Evolutionary conservation across 2,888 invertebrate genomes (phyloP), one percentile per base, ranked within the genome.

Genomic region (Lochmaea capreae): DNA sequence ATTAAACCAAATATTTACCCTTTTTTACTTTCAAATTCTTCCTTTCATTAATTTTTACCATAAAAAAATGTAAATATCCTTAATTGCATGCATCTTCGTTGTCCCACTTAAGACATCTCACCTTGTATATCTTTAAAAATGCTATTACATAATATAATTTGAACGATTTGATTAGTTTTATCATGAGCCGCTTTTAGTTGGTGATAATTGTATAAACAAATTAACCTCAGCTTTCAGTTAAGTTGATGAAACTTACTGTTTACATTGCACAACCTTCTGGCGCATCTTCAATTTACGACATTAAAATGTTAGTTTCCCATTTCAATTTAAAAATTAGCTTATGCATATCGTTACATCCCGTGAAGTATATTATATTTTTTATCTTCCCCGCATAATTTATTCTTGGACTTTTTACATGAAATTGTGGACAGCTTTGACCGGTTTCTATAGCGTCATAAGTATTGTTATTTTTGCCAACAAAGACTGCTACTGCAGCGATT

Each of bases 141-240:
- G 4, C 11, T 33, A 14, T 67, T 67, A 67, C 58, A 42, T 67
- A 67, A 67, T 49, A 49, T 43, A 67, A 58, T 67, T 58, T 58
- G 58, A 58, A 22, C 22, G 9, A 39, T 26, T 63, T 52, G 70
- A 63, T 43, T 70, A 70, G 63, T 57, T 59, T 65, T 71, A 65
- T 58, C 65, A 14, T 16, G 43, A 43, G 16, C 18, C 46, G 70
- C 33, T 65, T 70, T 63, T 72, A 54, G 69, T 70, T 43, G 43
- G 73, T 66, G 73, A 73, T 73, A 73, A 73, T 73, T 73, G 70
- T 39, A 70, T 33, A 73, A 66, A 61, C 49, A 73, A 66, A 70
- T 66, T 73, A 73, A 66, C 73, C 61, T 62, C 73, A 65, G 66
- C 59, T 66, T 66, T 61, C 54, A 66, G 46, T 73, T 66, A 39